Evolutionary conservation across 1,140 invertebrate species (phyloP), one percentile per base, ranked within the genome.

Genomic region (Drosophila truncata): DNA sequence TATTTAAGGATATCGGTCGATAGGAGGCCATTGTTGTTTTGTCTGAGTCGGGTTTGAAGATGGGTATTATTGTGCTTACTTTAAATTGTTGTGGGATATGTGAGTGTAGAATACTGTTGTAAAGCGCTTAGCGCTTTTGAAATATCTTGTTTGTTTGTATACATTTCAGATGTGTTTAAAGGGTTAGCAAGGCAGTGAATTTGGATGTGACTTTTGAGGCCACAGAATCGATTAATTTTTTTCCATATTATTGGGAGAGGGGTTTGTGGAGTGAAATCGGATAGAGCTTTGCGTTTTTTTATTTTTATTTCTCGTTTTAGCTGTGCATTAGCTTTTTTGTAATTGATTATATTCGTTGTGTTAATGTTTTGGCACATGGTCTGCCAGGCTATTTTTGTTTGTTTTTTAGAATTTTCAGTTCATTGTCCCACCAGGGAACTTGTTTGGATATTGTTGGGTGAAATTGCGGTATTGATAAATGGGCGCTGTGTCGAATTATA

Each of bases 381-480:
- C 33, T 47, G 18, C 20, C 46, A 52, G 46, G 9, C 47, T 33
- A 27, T 11, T 39, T 64, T 79, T 64, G 63, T 55, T 75, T 74
- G 42, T 54, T 63, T 57, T 69, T 58, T 61, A 37, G 14, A 29
- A 23, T 33, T 64, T 14, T 6, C 14, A 61, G 35, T n/a, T 59
- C 57, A 23, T n/a, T 49, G n/a, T 44, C 20, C 64, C 64, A 73
- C 29, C 58, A 54, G 29, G 57, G 31, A 31, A 67, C 57, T 18
- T 67, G 46, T 23, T 52, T 57, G 11, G 52, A 54, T 74, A 29
- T 20, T 11, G 33, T 60, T 29, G 39, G 27, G 27, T 42, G 54
- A 13, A 39, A 50, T 52, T 52, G 31, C 55, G 20, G 31, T 5
- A 44, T 20, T 11, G 18, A 44, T 2, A 44, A 18, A 18, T 20